Percentiles rank a stretch among this genome's conserved stretches.
Evolutionary conservation across 2,797 vertebrate species (phyloP).

Genomic region (Otolemur crassicaudatus): DNA sequence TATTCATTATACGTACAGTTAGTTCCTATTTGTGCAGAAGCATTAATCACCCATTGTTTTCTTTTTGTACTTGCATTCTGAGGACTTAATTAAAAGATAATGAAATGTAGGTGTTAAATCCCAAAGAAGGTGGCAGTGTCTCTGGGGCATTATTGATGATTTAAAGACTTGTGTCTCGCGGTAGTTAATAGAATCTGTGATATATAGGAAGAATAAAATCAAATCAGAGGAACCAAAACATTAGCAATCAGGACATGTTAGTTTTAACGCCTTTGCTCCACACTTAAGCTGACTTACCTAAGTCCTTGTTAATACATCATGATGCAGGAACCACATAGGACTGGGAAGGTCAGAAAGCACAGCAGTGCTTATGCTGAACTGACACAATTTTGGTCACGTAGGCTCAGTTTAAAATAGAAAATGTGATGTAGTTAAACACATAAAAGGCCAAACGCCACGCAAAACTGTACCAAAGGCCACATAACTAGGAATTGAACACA

Average conservation of each 20-base stretch:
- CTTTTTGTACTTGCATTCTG: not conserved
- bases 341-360: not conserved
- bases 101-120: not conserved
- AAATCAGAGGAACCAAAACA: constrained; percentile 30
- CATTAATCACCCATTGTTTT: constrained; percentile 39
- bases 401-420: not conserved
- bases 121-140: not conserved
- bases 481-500: not conserved
- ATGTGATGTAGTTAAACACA: not conserved
- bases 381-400: not conserved
- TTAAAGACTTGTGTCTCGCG: not conserved
- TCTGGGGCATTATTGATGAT: not conserved
- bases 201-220: constrained; percentile 24
- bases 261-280: not conserved
- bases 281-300: constrained; percentile 41
- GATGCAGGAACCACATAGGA: not conserved
- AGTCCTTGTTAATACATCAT: constrained; percentile 12
- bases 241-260: not conserved
- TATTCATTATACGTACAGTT: constrained; percentile 41
- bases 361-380: not conserved
- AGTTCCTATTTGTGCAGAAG: not conserved
- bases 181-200: not conserved
- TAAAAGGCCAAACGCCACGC: not conserved
- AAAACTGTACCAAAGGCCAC: not conserved
- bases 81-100: constrained; percentile 59